phyloP scores from a whole-genome alignment of 1,140 invertebrate genomes.

The Diachasmimorpha longicaudata region DNA sequence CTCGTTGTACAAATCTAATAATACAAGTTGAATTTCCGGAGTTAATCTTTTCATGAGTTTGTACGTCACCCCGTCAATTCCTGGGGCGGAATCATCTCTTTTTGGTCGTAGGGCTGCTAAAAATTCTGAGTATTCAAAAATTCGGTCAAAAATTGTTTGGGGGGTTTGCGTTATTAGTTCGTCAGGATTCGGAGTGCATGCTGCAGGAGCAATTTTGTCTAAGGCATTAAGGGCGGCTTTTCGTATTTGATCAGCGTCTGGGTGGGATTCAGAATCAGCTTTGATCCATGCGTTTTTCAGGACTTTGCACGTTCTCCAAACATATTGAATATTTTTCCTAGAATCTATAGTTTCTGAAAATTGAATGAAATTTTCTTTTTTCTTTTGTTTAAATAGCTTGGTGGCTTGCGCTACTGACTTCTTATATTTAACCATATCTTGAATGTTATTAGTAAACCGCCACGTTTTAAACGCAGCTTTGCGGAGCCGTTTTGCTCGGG shows the following conservation, averaged over 20 bases:
- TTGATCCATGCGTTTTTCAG: too few relatives aligned
- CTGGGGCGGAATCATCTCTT: background rate
- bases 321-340: background rate
- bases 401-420: background rate
- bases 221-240: slow-evolving; percentile 1
- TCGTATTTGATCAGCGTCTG: slow-evolving; percentile 14
- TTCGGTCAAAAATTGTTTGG: background rate
- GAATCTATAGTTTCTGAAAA: slow-evolving; percentile 7
- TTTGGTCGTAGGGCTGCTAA: background rate
- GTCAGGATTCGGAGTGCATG: background rate
- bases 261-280: too few relatives aligned
- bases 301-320: background rate
- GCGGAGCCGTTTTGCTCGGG: background rate
- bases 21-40: slow-evolving; percentile 12
- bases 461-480: slow-evolving; percentile 11
- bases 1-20: too few relatives aligned
- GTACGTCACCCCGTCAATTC: background rate
- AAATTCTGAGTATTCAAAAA: slow-evolving; percentile 13
- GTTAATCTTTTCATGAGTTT: background rate
- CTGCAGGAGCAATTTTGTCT: slow-evolving; percentile 9
- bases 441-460: background rate
- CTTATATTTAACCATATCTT: slow-evolving; percentile 3
- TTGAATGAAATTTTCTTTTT: background rate
- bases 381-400: slow-evolving; percentile 9
- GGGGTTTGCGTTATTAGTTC: too few relatives aligned